phyloP scores from a whole-genome alignment of 2,113 vertebrate species.

The Xenopus borealis region DNA sequence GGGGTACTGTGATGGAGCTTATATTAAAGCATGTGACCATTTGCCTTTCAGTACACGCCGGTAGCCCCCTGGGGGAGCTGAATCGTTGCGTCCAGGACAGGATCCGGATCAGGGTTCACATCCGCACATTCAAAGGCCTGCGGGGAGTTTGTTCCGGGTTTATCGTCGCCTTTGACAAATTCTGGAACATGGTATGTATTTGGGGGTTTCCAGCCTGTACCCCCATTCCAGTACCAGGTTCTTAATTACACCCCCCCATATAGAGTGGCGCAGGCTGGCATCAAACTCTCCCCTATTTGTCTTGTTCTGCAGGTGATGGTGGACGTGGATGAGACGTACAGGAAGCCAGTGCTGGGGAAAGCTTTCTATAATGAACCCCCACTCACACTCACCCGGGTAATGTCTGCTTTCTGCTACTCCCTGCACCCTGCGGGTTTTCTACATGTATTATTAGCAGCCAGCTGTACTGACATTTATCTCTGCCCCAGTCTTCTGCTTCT shows the following conservation, averaged over 20 bases:
- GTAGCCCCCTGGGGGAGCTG: constrained; percentile 88
- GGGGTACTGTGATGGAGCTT: no score
- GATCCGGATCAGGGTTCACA: constrained; percentile 87
- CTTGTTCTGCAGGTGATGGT: constrained; percentile 80
- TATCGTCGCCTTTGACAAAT: constrained; percentile 94
- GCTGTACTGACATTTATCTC: not conserved
- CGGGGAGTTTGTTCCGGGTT: constrained; percentile 93
- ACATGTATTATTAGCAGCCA: not conserved
- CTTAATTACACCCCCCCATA: no score
- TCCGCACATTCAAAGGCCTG: constrained; percentile 93
- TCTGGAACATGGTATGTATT: constrained; percentile 94
- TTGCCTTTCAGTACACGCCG: constrained; percentile 76
- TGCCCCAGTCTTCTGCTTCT: not conserved
- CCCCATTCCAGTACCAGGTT: no score
- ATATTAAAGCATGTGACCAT: not conserved
- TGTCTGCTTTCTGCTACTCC: constrained; percentile 41
- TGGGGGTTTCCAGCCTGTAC: no score
- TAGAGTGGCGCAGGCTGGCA: no score
- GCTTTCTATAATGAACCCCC: constrained; percentile 88
- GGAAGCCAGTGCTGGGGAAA: constrained; percentile 87
- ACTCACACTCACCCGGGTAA: constrained; percentile 84
- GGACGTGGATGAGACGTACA: constrained; percentile 95
- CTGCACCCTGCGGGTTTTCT: not conserved
- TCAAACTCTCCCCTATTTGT: not conserved
- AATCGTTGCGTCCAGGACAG: constrained; percentile 85